phyloP scores from a whole-genome alignment of 1,140 invertebrate genomes.

The Hermetia illucens region DNA sequence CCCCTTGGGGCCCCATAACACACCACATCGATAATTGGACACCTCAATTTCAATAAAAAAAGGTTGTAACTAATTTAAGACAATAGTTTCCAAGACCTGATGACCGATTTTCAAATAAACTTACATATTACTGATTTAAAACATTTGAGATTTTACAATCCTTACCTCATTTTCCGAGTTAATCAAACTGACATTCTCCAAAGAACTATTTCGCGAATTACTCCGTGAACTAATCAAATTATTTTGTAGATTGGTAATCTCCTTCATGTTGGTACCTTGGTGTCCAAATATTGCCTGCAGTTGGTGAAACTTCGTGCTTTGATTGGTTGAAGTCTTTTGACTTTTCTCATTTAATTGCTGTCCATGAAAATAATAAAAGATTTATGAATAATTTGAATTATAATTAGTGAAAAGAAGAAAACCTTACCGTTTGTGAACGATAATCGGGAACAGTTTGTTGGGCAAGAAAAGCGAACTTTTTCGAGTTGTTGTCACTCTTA shows the following conservation, averaged over 20 bases:
- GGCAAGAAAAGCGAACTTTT: slow-evolving; percentile 72
- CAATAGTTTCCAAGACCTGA: too few species aligned
- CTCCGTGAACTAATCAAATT: slow-evolving; percentile 38
- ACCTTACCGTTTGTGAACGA: slow-evolving; percentile 36
- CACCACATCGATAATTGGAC: too few species aligned
- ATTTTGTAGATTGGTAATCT: slow-evolving; percentile 36
- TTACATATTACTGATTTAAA: too few species aligned
- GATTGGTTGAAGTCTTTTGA: slow-evolving; percentile 57
- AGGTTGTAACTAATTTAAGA: too few species aligned
- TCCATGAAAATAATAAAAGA: too few species aligned
- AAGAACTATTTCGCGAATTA: slow-evolving; percentile 1
- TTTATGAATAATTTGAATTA: too few species aligned
- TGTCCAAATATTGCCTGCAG: slow-evolving; percentile 56
- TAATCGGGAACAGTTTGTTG: slow-evolving; percentile 74
- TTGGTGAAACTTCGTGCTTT: slow-evolving; percentile 62
- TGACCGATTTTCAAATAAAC: too few species aligned
- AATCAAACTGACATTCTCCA: slow-evolving; percentile 31
- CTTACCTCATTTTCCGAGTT: slow-evolving; percentile 40
- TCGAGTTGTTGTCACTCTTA: slow-evolving; percentile 49
- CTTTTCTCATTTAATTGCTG: slow-evolving; percentile 44
- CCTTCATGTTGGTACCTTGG: slow-evolving; percentile 26
- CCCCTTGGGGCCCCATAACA: too few species aligned
- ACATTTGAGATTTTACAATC: too few species aligned
- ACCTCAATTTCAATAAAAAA: too few species aligned
- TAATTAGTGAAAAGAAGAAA: background rate